Conservation (phyloP, 2,888 invertebrate genomes). For the Rapana venosa region DNA sequence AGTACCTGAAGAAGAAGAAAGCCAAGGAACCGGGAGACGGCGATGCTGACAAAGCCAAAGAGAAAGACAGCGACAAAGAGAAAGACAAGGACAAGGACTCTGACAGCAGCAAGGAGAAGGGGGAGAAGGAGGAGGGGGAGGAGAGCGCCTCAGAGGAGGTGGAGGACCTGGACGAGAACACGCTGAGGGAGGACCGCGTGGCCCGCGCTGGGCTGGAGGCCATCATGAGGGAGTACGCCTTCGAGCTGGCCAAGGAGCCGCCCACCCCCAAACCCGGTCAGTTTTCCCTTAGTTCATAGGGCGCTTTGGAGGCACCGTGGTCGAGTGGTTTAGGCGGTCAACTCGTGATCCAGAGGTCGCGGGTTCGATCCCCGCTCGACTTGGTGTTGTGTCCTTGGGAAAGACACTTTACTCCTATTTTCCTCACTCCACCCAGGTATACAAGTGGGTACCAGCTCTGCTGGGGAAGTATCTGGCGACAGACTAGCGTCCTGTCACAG, state of each 20-base stretch:
- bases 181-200: conserved; percentile 83
- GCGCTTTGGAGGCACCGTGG: no score
- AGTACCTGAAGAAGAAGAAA: conserved; percentile 82
- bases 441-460: no score
- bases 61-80: conserved; percentile 60
- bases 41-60: conserved; percentile 62
- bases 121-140: conserved; percentile 60
- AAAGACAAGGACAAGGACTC: conserved; percentile 64
- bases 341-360: no score
- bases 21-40: conserved; percentile 58
- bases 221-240: conserved; percentile 88
- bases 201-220: conserved; percentile 88
- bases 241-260: conserved; percentile 70
- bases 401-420: no score
- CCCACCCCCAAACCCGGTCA: conserved; percentile 57
- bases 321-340: no score
- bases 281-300: no score
- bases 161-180: conserved; percentile 82
- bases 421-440: no score
- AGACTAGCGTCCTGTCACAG: no score
- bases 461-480: no score
- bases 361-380: no score
- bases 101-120: conserved; percentile 55
- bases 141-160: conserved; percentile 60
- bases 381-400: no score